phyloP scores from a whole-genome alignment of 2,113 vertebrate genomes.

The Heptranchias perlo region DNA sequence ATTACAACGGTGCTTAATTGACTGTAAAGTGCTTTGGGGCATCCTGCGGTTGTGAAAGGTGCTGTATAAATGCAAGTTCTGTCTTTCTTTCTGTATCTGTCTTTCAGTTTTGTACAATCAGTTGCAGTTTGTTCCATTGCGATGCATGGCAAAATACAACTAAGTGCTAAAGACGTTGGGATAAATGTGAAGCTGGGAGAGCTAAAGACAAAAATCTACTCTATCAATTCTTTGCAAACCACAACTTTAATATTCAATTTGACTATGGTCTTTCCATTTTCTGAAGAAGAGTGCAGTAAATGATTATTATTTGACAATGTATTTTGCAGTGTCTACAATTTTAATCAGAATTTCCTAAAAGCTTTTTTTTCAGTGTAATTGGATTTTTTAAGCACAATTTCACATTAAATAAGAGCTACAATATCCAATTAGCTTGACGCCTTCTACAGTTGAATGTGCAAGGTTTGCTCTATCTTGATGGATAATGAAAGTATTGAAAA shows the following conservation, averaged over 20 bases:
- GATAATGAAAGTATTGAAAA: not conserved
- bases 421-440: not conserved
- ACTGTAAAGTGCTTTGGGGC: not conserved
- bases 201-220: not conserved
- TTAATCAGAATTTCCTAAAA: not conserved
- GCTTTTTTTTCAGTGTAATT: not conserved
- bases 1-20: not conserved
- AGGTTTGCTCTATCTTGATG: not conserved
- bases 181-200: not conserved
- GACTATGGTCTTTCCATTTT: not conserved
- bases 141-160: not conserved
- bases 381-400: conserved; percentile 19
- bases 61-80: not conserved
- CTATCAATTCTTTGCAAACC: not conserved
- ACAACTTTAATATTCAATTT: conserved; percentile 22
- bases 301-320: not conserved
- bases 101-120: not conserved
- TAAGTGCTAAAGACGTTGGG: not conserved
- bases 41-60: not conserved
- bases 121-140: not conserved
- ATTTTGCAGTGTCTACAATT: not conserved
- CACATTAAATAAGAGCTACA: not conserved
- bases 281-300: not conserved
- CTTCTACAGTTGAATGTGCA: not conserved
- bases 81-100: not conserved